A percentile compares a stretch with the other conserved stretches of the same genome.
Evolutionary conservation across 2,113 vertebrate species (phyloP).

Genomic region (Panthera tigris): DNA sequence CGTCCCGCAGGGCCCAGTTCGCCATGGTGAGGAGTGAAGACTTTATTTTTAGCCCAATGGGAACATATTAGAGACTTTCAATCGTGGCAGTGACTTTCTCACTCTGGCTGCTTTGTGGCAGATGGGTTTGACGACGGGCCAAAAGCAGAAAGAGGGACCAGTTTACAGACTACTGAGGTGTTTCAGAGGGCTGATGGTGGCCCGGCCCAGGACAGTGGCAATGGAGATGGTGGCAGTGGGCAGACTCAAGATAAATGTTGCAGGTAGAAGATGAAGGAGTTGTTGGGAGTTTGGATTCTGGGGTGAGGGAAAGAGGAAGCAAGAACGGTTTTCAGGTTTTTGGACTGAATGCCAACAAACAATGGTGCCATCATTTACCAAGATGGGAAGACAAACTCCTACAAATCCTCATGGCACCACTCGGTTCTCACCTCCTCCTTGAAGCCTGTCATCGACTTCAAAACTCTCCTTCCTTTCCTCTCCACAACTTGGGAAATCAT

Average conservation of each 20-base stretch:
- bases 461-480: background rate
- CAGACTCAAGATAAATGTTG: background rate
- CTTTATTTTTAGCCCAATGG: background rate
- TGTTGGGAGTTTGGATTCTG: background rate
- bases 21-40: background rate
- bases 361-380: background rate
- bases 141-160: background rate
- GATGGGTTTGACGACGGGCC: background rate
- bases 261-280: background rate
- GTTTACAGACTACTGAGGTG: background rate
- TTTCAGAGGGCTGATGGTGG: background rate
- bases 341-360: background rate
- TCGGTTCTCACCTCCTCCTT: background rate
- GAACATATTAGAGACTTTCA: slow-evolving; percentile 11
- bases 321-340: background rate
- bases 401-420: background rate
- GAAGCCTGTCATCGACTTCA: background rate
- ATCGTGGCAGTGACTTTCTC: background rate
- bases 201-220: background rate
- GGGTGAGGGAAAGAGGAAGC: background rate
- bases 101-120: background rate
- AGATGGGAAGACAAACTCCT: background rate
- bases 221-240: background rate
- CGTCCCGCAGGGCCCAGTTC: background rate
- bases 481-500: background rate